Conservation (phyloP, 2,113 vertebrate species). For the Aramus guarauna region DNA sequence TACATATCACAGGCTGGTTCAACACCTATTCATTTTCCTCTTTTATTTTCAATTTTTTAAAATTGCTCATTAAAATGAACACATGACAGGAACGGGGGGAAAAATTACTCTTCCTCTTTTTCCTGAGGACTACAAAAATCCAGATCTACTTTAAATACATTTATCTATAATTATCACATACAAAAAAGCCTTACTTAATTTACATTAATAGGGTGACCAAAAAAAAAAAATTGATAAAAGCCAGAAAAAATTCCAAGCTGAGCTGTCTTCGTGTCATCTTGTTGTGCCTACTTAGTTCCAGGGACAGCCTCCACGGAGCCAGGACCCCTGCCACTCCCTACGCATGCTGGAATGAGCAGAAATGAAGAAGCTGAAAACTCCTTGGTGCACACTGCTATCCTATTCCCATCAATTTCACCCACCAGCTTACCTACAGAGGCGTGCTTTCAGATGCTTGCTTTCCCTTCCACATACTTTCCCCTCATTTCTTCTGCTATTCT, state of each 20-base stretch:
- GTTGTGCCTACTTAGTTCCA: background rate
- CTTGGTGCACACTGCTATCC: background rate
- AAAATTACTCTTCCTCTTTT: constrained; percentile 67
- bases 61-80: constrained; percentile 84
- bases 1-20: constrained; percentile 85
- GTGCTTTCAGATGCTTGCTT: background rate
- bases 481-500: background rate
- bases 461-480: background rate
- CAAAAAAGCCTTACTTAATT: constrained; percentile 61
- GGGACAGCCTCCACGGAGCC: background rate
- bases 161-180: constrained; percentile 68
- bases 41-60: constrained; percentile 86
- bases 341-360: background rate
- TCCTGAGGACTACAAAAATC: constrained; percentile 73
- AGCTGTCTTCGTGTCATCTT: constrained; percentile 27
- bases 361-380: background rate
- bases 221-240: constrained; percentile 7
- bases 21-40: constrained; percentile 87
- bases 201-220: constrained; percentile 29
- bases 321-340: background rate
- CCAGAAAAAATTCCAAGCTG: background rate
- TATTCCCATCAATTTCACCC: background rate
- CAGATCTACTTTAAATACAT: constrained; percentile 67
- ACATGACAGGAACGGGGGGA: constrained; percentile 77
- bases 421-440: background rate